Conservation (phyloP, 2,113 vertebrate genomes). For the Colistium nudipinnis region DNA sequence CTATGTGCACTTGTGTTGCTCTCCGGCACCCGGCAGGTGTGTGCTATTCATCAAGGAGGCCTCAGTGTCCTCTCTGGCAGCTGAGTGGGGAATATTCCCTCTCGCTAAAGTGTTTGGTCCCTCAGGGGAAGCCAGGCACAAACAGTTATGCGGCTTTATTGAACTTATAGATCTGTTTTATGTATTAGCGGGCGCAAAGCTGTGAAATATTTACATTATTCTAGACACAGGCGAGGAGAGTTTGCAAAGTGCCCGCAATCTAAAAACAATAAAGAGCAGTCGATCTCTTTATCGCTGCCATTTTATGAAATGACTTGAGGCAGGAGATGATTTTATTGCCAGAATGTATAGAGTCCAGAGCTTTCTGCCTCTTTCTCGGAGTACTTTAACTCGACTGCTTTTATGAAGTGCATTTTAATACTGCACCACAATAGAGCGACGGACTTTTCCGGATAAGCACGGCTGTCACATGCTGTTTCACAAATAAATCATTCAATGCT, state of each 20-base stretch:
- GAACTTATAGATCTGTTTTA: conserved; percentile 85
- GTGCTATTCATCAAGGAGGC: conserved; percentile 68
- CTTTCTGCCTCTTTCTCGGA: conserved; percentile 73
- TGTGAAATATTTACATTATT: conserved; percentile 85
- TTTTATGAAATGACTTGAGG: conserved; percentile 85
- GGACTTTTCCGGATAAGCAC: conserved; percentile 64
- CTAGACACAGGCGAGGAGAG: conserved; percentile 77
- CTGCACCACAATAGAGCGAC: conserved; percentile 55
- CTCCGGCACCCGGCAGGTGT: conserved; percentile 47
- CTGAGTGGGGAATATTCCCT: conserved; percentile 72
- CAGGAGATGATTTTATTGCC: conserved; percentile 84
- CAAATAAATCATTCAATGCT: conserved; percentile 63
- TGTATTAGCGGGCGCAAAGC: conserved; percentile 79
- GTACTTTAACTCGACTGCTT: conserved; percentile 75
- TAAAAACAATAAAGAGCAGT: conserved; percentile 86
- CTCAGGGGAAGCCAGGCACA: conserved; percentile 73
- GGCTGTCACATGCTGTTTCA: conserved; percentile 44
- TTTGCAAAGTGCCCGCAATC: conserved; percentile 82
- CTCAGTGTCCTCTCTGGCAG: conserved; percentile 62
- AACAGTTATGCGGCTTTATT: conserved; percentile 83
- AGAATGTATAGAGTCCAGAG: conserved; percentile 73
- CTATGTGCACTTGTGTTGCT: conserved; percentile 9
- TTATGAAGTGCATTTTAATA: conserved; percentile 83
- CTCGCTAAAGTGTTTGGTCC: conserved; percentile 73
- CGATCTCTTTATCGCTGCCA: conserved; percentile 84